phyloP scores from a whole-genome alignment of 2,113 vertebrate species.

The Xyliphius kryptos region DNA sequence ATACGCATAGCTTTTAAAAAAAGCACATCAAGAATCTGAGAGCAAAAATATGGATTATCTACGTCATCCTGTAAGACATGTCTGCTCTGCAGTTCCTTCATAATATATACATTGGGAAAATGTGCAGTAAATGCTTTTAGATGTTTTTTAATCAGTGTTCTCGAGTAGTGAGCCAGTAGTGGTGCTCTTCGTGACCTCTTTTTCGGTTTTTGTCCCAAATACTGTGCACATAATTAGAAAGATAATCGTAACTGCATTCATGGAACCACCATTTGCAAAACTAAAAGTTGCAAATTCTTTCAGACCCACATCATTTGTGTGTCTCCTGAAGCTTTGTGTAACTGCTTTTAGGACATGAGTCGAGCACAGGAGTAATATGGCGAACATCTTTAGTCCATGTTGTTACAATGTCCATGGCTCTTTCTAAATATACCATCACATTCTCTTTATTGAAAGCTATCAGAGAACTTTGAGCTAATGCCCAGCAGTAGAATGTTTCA shows the following conservation, averaged over 20 bases:
- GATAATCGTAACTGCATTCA: neutral
- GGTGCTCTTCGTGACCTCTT: neutral
- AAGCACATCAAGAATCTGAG: too few species aligned
- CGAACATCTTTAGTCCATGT: neutral
- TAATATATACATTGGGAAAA: neutral
- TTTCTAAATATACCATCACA: neutral
- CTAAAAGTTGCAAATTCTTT: constrained; percentile 4
- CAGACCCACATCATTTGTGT: neutral
- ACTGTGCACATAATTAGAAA: neutral
- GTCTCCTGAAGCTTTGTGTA: neutral
- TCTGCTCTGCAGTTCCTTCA: neutral
- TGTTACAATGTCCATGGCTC: neutral
- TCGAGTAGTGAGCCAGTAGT: neutral
- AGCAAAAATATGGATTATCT: constrained; percentile 26
- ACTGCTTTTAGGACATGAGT: constrained; percentile 4
- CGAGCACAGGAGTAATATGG: constrained; percentile 1
- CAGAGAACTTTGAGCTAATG: too few species aligned
- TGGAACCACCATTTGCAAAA: neutral
- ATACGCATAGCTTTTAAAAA: too few species aligned
- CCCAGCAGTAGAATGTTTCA: constrained; percentile 17
- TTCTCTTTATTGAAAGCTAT: constrained; percentile 5
- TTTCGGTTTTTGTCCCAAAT: neutral
- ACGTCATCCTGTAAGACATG: neutral
- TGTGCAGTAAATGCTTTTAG: neutral
- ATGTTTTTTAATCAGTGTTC: neutral